Base-by-base conservation (phyloP, 2,888 invertebrate genomes). In the Sturmia bella region DNA sequence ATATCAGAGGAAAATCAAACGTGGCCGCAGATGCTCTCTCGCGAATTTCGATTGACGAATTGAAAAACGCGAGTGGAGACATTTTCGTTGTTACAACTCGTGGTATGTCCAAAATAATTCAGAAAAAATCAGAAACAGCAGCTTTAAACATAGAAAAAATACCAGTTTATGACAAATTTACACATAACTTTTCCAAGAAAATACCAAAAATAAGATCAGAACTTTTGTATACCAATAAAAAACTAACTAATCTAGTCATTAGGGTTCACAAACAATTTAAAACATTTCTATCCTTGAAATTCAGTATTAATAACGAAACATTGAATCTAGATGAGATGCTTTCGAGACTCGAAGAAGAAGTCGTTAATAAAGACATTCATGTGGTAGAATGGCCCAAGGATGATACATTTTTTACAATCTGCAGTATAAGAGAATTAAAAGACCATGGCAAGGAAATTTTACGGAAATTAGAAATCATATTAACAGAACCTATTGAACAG, bases 301-400 rank as follows among this genome's bases (percentile, higher is more conserved):
- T 54, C 4, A 7, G n/a, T 13, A 32, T 54, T 54, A 6, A 54
- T 54, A 54, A 54, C 54, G 32, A 54, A 54, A 54, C 45, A 45
- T 43, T n/a, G 15, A 43, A 43, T 43, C 15, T 43, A 43, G n/a
- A 43, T 43, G 43, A 43, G 43, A 43, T 43, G 43, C 43, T 43
- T 43, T 43, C n/a, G 43, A 43, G 43, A 43, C 43, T 43, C n/a
- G 52, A 52, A n/a, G n/a, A n/a, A n/a, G n/a, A n/a, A n/a, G 52
- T 24, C 52, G 24, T 52, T 24, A 52, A 21, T 52, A 21, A n/a
- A n/a, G 24, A 52, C 7, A 13, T 52, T 52, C 24, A 52, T 13
- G 24, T 1, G 52, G 9, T 52, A 52, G 52, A 52, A n/a, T 52
- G 52, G 15, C 54, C 45, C 17, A 48, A 48, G 45, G 45, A 19